phyloP scores from a whole-genome alignment of 2,888 invertebrate genomes.

The Leuctra nigra region DNA sequence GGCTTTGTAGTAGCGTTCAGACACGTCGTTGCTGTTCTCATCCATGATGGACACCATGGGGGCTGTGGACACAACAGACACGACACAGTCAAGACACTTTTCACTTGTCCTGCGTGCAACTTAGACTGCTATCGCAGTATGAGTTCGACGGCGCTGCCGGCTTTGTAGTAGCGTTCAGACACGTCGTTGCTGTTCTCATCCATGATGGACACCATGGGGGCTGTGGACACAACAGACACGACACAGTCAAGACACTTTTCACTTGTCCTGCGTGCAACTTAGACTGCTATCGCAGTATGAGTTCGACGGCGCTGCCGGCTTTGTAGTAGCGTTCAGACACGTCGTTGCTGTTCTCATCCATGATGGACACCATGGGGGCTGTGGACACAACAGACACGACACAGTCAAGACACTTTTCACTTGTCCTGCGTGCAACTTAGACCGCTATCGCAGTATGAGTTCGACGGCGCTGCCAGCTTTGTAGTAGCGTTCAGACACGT shows the following conservation, averaged over 20 bases:
- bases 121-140: too few relatives aligned
- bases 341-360: slow-evolving; percentile 51
- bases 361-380: slow-evolving; percentile 53
- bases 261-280: too few relatives aligned
- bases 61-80: too few relatives aligned
- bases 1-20: not conserved
- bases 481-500: slow-evolving; percentile 51
- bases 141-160: slow-evolving; percentile 49
- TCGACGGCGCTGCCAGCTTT: slow-evolving; percentile 51
- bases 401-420: too few relatives aligned
- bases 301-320: slow-evolving; percentile 48
- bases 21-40: not conserved
- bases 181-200: slow-evolving; percentile 52
- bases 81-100: too few relatives aligned
- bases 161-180: slow-evolving; percentile 53
- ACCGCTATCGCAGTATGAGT: too few relatives aligned
- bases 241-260: too few relatives aligned
- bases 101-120: too few relatives aligned
- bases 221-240: slow-evolving; percentile 37
- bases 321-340: slow-evolving; percentile 54
- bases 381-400: slow-evolving; percentile 30
- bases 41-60: not conserved
- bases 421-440: too few relatives aligned
- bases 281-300: too few relatives aligned
- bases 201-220: slow-evolving; percentile 51